A percentile compares a stretch with the other conserved stretches of the same genome.
These are phyloP conservation scores for Papilio xuthus DNA, from an alignment of 1,140 invertebrate species.

Conservation along the genomic window DNA sequence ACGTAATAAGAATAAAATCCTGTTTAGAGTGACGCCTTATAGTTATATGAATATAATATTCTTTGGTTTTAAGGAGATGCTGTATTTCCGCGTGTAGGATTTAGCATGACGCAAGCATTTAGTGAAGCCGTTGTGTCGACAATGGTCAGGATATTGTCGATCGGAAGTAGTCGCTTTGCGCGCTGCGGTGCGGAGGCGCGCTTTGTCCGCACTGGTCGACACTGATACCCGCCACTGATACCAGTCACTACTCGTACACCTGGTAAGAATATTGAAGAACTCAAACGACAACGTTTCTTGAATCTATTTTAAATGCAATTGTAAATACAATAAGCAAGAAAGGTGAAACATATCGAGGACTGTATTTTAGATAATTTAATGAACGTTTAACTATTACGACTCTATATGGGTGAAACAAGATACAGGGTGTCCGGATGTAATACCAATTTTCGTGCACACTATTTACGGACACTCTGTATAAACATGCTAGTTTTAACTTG, in stretches of 20 bases:
- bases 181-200: conserved; percentile 48
- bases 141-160: conserved; percentile 68
- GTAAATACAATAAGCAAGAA: too few species aligned
- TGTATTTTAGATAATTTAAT: too few species aligned
- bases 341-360: too few species aligned
- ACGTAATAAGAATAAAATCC: too few species aligned
- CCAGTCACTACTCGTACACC: not conserved
- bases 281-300: not conserved
- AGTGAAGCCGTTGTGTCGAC: conserved; percentile 49
- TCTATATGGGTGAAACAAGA: too few species aligned
- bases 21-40: too few species aligned
- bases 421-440: too few species aligned
- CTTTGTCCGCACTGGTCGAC: conserved; percentile 45
- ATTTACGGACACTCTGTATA: too few species aligned
- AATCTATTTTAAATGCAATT: not conserved
- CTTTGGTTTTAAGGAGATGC: not conserved
- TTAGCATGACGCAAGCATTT: conserved; percentile 16
- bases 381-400: too few species aligned
- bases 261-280: not conserved
- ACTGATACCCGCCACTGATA: conserved; percentile 11
- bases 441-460: too few species aligned
- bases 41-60: too few species aligned
- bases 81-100: conserved; percentile 19
- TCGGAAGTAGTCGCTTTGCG: conserved; percentile 64
- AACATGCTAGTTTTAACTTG: too few species aligned